Conservation (phyloP, 2,797 vertebrate genomes). For the Natrix natrix region DNA sequence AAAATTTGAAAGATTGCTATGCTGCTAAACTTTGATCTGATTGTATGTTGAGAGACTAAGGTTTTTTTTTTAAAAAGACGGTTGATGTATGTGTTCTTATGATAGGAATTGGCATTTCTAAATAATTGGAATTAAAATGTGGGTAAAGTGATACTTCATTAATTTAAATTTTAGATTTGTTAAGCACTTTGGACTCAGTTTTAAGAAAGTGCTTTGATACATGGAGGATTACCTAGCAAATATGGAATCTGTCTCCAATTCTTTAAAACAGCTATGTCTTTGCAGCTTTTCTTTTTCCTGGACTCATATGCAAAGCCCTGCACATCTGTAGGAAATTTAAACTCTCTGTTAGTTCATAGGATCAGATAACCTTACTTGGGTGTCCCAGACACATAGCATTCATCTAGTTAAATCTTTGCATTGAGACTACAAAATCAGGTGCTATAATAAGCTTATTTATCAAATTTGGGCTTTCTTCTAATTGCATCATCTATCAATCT, state of each 20-base stretch:
- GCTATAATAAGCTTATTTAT: not conserved
- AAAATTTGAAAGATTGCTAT: not conserved
- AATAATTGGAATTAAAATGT: not conserved
- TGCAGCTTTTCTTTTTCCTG: not conserved
- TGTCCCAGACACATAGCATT: not conserved
- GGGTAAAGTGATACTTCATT: not conserved
- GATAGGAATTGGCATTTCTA: not conserved
- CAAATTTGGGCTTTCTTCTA: not conserved
- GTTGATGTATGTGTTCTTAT: not conserved
- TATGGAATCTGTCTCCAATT: not conserved
- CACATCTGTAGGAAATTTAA: not conserved
- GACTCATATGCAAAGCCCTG: not conserved
- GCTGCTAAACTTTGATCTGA: not conserved
- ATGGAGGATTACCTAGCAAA: not conserved
- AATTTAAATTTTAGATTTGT: not conserved
- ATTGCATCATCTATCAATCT: not conserved
- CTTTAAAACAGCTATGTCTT: not conserved
- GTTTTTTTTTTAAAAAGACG: not conserved
- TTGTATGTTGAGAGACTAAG: not conserved
- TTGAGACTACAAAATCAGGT: not conserved
- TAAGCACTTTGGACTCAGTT: not conserved
- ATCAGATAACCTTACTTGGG: not conserved
- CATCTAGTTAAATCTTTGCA: not conserved
- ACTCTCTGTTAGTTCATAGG: not conserved
- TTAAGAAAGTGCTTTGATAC: not conserved